Percentiles rank a stretch among this genome's conserved stretches.
Evolutionary conservation across 2,113 vertebrate genomes (phyloP).

Genomic region (Tragelaphus strepsiceros): DNA sequence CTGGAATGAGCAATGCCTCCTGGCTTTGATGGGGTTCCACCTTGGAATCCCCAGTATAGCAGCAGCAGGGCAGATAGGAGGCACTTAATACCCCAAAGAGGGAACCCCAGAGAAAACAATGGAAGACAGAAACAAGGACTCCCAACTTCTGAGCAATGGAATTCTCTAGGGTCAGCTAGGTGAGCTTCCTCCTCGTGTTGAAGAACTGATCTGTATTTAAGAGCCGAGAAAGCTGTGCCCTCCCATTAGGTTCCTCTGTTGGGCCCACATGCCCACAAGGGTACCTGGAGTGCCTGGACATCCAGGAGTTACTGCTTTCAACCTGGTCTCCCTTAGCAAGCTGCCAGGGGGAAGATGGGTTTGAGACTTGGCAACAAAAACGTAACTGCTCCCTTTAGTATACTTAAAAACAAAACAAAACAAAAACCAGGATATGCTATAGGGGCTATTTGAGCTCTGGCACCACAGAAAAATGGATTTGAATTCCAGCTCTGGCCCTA

Average conservation of each 20-base stretch:
- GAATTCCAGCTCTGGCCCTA: neutral
- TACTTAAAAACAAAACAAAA: neutral
- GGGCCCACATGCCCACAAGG: accelerated
- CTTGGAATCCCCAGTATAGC: neutral
- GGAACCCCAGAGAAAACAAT: neutral
- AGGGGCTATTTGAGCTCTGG: neutral
- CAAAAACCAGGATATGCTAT: neutral
- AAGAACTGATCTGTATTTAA: neutral
- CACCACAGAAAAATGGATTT: neutral
- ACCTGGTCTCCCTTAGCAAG: neutral
- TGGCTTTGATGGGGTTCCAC: neutral
- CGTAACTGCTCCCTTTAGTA: neutral
- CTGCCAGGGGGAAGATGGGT: neutral
- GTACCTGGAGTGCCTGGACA: neutral
- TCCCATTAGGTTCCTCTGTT: accelerated
- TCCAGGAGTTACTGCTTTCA: neutral
- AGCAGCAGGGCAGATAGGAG: neutral
- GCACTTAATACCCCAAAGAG: neutral
- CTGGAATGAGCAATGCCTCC: neutral
- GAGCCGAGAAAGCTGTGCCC: neutral
- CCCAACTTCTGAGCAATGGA: neutral
- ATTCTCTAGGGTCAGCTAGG: neutral
- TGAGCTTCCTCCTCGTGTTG: neutral
- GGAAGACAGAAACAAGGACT: neutral
- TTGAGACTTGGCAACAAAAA: neutral